Conservation (phyloP, 2,888 invertebrate genomes). For the Prosopocoilus inquinatus region DNA sequence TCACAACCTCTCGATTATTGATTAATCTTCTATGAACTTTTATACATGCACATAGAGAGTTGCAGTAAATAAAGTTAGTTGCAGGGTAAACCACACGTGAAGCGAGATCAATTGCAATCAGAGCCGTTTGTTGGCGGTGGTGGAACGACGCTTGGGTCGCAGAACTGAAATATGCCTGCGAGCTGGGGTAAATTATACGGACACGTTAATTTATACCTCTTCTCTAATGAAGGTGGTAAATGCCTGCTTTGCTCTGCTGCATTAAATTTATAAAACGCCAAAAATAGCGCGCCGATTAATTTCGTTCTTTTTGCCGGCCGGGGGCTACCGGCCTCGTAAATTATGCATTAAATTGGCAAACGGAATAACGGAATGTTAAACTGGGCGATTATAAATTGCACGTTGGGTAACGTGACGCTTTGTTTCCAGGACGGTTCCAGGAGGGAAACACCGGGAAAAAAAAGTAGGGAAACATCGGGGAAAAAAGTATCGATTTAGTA, state of each 20-base stretch:
- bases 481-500: too few relatives aligned
- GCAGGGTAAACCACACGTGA: conserved; percentile 23
- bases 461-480: too few relatives aligned
- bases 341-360: background rate
- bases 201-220: conserved; percentile 47
- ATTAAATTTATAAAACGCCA: conserved; percentile 40
- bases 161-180: conserved; percentile 45
- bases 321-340: background rate
- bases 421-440: too few relatives aligned
- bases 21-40: too few relatives aligned
- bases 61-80: too few relatives aligned
- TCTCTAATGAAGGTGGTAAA: conserved; percentile 49
- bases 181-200: conserved; percentile 44
- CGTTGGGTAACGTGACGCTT: too few relatives aligned
- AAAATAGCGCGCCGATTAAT: conserved; percentile 24
- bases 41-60: too few relatives aligned
- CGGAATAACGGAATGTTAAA: too few relatives aligned
- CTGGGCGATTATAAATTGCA: too few relatives aligned
- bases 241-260: conserved; percentile 41
- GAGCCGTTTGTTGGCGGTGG: conserved; percentile 36
- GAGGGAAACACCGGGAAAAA: too few relatives aligned
- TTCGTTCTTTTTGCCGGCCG: conserved; percentile 12
- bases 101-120: conserved; percentile 38
- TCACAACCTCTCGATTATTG: too few relatives aligned
- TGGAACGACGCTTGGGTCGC: conserved; percentile 32